These are phyloP conservation scores for Ploceus nigricollis DNA, from an alignment of 2,113 vertebrate genomes.

Conservation along the genomic window DNA sequence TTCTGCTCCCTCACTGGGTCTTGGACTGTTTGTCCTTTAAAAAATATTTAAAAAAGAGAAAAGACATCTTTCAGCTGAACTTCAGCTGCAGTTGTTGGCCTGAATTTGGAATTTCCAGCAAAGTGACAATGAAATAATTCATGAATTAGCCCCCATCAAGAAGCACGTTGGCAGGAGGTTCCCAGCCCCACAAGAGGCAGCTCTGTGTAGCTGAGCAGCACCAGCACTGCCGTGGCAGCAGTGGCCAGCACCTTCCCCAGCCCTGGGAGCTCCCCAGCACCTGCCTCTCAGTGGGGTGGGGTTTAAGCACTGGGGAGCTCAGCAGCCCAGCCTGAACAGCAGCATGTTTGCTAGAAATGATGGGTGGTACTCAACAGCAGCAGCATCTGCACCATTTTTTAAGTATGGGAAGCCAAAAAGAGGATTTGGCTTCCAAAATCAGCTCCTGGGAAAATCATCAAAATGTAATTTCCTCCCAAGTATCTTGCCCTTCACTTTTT, in stretches of 20 bases:
- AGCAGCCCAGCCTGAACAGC: background rate
- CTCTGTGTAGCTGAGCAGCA: background rate
- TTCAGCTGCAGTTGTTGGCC: background rate
- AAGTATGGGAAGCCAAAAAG: background rate
- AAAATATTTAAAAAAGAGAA: background rate
- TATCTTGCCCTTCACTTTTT: background rate
- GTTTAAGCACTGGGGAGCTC: background rate
- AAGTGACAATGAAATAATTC: background rate
- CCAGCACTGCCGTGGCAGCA: background rate
- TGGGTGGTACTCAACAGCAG: background rate
- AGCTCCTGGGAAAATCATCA: background rate
- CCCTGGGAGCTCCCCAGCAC: background rate
- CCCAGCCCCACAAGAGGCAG: background rate
- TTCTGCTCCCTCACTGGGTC: background rate
- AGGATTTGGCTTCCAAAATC: background rate
- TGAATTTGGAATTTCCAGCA: background rate
- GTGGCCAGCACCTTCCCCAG: background rate
- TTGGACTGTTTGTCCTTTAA: background rate
- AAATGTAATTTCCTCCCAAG: background rate
- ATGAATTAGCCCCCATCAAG: background rate
- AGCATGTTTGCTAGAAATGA: background rate
- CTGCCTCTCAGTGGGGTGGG: background rate
- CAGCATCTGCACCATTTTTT: background rate
- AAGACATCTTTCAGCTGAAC: background rate
- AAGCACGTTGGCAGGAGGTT: background rate